phyloP scores from a whole-genome alignment of 2,797 vertebrate species.

The Tapera naevia region DNA sequence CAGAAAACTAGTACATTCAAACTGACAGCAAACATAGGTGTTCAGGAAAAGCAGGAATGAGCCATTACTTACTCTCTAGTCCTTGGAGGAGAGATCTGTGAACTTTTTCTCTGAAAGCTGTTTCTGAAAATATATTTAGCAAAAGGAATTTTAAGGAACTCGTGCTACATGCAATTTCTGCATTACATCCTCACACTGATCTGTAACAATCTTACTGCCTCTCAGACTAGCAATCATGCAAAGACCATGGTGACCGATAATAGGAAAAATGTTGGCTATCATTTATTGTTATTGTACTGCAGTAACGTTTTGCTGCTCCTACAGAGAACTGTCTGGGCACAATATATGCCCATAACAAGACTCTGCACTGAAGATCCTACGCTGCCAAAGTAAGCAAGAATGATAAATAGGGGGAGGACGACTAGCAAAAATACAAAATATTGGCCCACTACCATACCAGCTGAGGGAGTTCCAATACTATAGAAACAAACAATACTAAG shows the following conservation, averaged over 20 bases:
- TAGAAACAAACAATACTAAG: background rate
- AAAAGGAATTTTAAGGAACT: background rate
- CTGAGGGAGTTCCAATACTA: background rate
- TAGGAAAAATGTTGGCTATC: background rate
- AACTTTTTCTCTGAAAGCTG: background rate
- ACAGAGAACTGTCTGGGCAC: background rate
- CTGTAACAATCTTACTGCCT: background rate
- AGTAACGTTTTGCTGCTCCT: background rate
- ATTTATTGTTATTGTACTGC: background rate
- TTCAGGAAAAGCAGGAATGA: background rate
- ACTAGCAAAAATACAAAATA: background rate
- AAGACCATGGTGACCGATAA: background rate
- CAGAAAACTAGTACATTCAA: background rate
- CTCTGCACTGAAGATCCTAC: background rate
- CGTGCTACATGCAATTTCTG: background rate
- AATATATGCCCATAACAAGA: rapidly evolving
- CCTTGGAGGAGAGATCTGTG: background rate
- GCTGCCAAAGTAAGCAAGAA: background rate
- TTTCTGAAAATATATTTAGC: background rate
- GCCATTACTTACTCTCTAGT: background rate
- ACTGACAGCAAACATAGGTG: background rate
- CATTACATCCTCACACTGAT: background rate
- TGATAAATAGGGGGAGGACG: background rate
- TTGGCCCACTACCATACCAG: background rate
- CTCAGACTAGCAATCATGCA: background rate